These are phyloP conservation scores for Lasioglossum lativentre DNA, from an alignment of 2,888 invertebrate genomes.

Conservation along the genomic window DNA sequence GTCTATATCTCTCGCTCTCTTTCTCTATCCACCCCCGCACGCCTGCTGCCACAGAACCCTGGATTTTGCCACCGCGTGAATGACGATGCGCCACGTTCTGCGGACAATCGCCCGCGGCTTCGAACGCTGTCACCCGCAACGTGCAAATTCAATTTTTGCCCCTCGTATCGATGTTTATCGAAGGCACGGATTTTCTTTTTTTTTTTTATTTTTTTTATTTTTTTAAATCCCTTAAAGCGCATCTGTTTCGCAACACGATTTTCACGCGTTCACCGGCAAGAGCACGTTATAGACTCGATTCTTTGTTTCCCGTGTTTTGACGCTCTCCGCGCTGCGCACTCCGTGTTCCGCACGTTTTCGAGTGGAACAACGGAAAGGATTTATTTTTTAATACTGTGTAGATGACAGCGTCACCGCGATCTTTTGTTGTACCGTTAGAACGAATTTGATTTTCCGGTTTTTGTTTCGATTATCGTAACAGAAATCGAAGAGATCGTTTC, in stretches of 20 bases:
- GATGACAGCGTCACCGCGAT: neutral
- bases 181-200: slow-evolving; percentile 16
- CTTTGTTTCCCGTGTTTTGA: neutral
- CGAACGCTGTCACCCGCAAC: slow-evolving; percentile 12
- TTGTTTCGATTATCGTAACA: neutral
- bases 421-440: neutral
- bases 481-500: neutral
- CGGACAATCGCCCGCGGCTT: slow-evolving; percentile 19
- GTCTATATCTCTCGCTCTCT: too few species aligned
- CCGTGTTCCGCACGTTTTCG: neutral
- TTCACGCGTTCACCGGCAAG: neutral
- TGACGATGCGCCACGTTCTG: slow-evolving; percentile 9
- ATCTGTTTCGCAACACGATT: neutral
- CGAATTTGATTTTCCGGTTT: too few species aligned
- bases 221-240: slow-evolving; percentile 10
- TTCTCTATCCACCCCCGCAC: neutral
- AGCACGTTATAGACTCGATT: neutral
- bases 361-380: neutral
- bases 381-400: neutral
- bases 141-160: slow-evolving; percentile 25
- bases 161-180: slow-evolving; percentile 8
- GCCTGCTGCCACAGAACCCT: neutral
- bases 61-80: slow-evolving; percentile 33
- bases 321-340: neutral
- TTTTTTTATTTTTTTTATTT: too few species aligned